Conservation (phyloP, 2,888 invertebrate genomes). For the Eupithecia subumbrata region DNA sequence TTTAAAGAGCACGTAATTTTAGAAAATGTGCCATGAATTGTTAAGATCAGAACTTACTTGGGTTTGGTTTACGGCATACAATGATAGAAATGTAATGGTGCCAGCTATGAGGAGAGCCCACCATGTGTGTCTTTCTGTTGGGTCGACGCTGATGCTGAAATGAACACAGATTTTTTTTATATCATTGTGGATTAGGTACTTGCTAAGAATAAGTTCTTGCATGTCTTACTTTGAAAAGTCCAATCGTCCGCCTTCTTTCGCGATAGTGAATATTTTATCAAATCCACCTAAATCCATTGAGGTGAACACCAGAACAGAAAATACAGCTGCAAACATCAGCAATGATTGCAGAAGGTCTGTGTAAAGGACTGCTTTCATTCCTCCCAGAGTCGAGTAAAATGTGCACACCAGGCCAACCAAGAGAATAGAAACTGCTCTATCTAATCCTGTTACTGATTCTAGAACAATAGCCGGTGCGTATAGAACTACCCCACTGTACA, state of each 20-base stretch:
- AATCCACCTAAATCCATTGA: constrained; percentile 88
- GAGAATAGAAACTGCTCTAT: constrained; percentile 88
- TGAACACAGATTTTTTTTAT: not conserved
- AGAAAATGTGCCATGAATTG: not conserved
- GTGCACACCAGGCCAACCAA: constrained; percentile 91
- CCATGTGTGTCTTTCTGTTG: constrained; percentile 92
- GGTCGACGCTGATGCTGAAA: constrained; percentile 89
- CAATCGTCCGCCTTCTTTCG: constrained; percentile 88
- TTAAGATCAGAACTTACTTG: constrained; percentile 68
- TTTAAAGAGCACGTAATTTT: not conserved
- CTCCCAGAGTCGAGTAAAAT: constrained; percentile 94
- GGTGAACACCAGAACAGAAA: constrained; percentile 90
- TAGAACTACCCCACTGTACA: constrained; percentile 95
- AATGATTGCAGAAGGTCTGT: constrained; percentile 94
- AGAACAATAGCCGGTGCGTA: constrained; percentile 97
- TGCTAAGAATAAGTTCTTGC: not conserved
- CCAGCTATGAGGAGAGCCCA: constrained; percentile 93
- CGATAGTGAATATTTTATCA: constrained; percentile 87
- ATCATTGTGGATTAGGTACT: not conserved
- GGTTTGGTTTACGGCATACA: constrained; percentile 95
- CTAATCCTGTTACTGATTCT: constrained; percentile 92
- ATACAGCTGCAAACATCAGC: constrained; percentile 93
- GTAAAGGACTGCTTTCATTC: constrained; percentile 95
- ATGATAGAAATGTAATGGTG: constrained; percentile 89
- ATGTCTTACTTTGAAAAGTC: constrained; percentile 86